Base-by-base conservation (phyloP, 1,140 invertebrate species). In the Delia radicum region DNA sequence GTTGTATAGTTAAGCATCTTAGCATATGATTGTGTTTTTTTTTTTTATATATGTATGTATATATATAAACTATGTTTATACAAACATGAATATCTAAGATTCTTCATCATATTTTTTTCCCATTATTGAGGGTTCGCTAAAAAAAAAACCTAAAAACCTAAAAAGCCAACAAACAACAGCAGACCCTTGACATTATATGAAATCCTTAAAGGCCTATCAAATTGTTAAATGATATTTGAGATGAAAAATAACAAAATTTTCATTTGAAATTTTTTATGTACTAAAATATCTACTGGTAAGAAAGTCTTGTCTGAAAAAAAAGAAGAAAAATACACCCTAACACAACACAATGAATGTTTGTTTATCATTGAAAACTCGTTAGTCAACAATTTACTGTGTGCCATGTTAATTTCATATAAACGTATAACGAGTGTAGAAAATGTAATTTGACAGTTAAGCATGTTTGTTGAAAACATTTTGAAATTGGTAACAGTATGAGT, bases 1-100 rank as follows among this genome's bases (percentile, higher is more conserved):
- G 65, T 37, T 69, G 65, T 69, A 69, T 69, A 69, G 65, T 69
- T 69, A 69, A 69, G 65, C 29, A 69, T 69, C 29, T 69, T 31
- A 21, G 24, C 65, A 69, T 69, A 69, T 69, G 65, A 69, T 69
- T 33, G 8, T 8, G 7, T 21, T 33, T 12, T 37, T 37, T 33
- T 7, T 37, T 69, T 2, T n/a, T n/a, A n/a, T n/a, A n/a, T n/a
- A n/a, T n/a, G n/a, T n/a, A n/a, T n/a, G n/a, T n/a, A n/a, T n/a
- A n/a, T n/a, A n/a, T n/a, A n/a, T n/a, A n/a, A 2, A 2, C 5
- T 55, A 8, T 10, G n/a, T 55, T 55, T 18, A 55, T 55, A 18
- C 48, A 55, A 18, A 18, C 48, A 55, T 24, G 15, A 8, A 21
- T 55, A 21, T 55, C 48, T 42, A 42, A 42, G 37, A 55, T 55